Conservation (phyloP, 2,113 vertebrate genomes). For the Marcusenius ussheri region DNA sequence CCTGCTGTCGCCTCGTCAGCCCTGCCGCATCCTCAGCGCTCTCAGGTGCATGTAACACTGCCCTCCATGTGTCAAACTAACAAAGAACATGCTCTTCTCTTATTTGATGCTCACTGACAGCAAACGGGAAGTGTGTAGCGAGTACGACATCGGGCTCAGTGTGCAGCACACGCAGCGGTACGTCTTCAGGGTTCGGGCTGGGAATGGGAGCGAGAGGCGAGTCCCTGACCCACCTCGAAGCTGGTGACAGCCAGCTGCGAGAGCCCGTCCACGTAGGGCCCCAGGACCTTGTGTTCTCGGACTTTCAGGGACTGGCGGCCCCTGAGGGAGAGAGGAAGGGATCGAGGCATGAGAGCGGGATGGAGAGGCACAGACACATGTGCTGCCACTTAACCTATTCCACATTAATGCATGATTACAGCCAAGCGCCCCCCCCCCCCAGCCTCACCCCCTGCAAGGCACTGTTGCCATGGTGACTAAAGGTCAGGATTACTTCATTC, state of each 20-base stretch:
- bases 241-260: conserved; percentile 91
- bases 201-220: too few species aligned
- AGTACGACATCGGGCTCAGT: background rate
- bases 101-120: background rate
- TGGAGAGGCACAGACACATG: background rate
- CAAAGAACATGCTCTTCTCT: background rate
- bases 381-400: background rate
- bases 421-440: background rate
- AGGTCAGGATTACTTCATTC: background rate
- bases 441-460: background rate
- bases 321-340: conserved; percentile 47
- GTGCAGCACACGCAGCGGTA: background rate
- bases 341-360: background rate
- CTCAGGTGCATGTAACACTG: background rate
- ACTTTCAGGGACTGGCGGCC: conserved; percentile 91
- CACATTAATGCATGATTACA: background rate
- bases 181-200: background rate
- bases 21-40: background rate
- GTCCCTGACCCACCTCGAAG: conserved; percentile 73
- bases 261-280: conserved; percentile 90
- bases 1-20: background rate
- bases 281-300: conserved; percentile 93
- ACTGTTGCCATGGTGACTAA: conserved; percentile 10
- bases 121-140: background rate
- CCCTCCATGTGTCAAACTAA: background rate